Evolutionary conservation across 2,888 invertebrate genomes (phyloP).

Genomic region (Mythimna impura): DNA sequence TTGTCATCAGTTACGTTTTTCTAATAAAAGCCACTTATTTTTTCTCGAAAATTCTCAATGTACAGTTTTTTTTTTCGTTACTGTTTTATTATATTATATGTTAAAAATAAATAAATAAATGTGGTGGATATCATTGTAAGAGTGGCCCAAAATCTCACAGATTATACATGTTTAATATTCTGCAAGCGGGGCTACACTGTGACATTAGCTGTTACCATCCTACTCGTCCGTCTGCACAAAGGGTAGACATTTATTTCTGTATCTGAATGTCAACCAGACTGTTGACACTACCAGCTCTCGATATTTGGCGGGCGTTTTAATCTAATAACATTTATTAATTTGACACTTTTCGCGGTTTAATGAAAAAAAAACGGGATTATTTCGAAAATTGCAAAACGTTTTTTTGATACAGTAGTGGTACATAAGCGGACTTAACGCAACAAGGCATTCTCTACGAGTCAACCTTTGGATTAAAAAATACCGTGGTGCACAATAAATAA

Average conservation of each 20-base stretch:
- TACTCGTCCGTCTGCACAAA: constrained; percentile 58
- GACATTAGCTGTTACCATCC: constrained; percentile 53
- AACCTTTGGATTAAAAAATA: too few relatives aligned
- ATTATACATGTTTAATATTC: constrained; percentile 7
- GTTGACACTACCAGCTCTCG: constrained; percentile 46
- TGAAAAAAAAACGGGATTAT: too few relatives aligned
- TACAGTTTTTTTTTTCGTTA: too few relatives aligned
- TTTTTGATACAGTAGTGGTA: too few relatives aligned
- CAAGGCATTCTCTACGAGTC: too few relatives aligned
- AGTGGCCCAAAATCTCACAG: background rate
- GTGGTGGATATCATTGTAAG: background rate
- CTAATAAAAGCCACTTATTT: too few relatives aligned
- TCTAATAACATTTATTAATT: constrained; percentile 15
- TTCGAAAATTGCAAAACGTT: background rate
- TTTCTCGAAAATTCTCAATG: too few relatives aligned
- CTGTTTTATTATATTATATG: too few relatives aligned
- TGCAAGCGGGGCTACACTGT: constrained; percentile 7
- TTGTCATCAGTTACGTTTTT: too few relatives aligned
- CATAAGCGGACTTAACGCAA: too few relatives aligned
- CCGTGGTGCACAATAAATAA: too few relatives aligned
- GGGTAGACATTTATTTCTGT: constrained; percentile 65
- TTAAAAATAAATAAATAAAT: too few relatives aligned
- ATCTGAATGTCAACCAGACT: constrained; percentile 60
- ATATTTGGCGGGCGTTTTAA: constrained; percentile 50
- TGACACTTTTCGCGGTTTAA: background rate